Conservation (phyloP, 2,888 invertebrate genomes). For the Micoletzkya japonica region DNA sequence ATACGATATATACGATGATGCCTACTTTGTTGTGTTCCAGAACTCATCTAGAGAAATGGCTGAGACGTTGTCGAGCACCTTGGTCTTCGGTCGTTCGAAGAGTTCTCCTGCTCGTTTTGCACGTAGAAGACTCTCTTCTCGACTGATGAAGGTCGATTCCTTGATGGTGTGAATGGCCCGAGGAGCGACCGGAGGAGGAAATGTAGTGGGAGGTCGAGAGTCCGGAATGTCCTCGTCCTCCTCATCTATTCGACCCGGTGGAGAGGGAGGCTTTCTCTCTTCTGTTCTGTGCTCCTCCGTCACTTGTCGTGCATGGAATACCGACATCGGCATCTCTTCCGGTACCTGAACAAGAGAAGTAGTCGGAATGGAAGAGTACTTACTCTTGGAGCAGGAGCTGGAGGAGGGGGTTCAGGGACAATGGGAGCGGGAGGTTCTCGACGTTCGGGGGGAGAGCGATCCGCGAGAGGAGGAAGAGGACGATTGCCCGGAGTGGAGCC, state of each 20-base stretch:
- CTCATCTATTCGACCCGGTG: too few relatives aligned
- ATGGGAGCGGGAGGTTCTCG: neutral
- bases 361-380: too few relatives aligned
- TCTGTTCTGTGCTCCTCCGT: neutral
- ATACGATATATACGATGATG: too few relatives aligned
- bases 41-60: constrained; percentile 59
- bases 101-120: constrained; percentile 37
- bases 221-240: too few relatives aligned
- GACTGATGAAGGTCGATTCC: constrained; percentile 29
- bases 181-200: neutral
- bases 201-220: neutral
- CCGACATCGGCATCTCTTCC: neutral
- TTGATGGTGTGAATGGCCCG: constrained; percentile 18
- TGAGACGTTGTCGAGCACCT: constrained; percentile 53
- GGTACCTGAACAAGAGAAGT: neutral
- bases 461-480: constrained; percentile 15
- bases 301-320: neutral
- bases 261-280: neutral
- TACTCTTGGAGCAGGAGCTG: neutral
- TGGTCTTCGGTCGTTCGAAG: constrained; percentile 51
- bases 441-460: constrained; percentile 16
- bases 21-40: constrained; percentile 46
- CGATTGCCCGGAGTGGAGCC: neutral
- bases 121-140: constrained; percentile 39
- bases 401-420: neutral